Base-by-base conservation (phyloP, 2,113 vertebrate species). In the Hypocryptadius cinnamomeus region DNA sequence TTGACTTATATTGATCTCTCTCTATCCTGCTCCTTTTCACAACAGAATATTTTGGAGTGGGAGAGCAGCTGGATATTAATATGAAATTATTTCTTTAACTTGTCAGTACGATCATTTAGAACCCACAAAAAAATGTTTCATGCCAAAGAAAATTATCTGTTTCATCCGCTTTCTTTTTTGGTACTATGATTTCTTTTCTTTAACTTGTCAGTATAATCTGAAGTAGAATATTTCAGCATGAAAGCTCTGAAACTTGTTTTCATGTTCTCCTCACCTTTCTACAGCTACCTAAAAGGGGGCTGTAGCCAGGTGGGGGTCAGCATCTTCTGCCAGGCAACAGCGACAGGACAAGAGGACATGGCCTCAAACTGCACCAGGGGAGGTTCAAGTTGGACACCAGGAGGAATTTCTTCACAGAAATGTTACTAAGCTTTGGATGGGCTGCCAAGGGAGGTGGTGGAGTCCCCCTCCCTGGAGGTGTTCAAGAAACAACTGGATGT, bases 261-360 rank as follows among this genome's bases (percentile, higher is more conserved):
- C 24, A 33, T 61, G 5, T 37, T 80, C 10, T 87, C 3, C 11
- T 87, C 28, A 68, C 8, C 7, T 24, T 84, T 44, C 12, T 47
- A 30, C 11, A n/a, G 9, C 10, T 24, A 4, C 19, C 19, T 37
- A 19, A 40, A 31, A 76, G 11, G 21, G 5, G 7, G 1, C 2
- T 71, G 20, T 40, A 42, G 5, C 13, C 22, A 27, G 16, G 28
- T 60, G 39, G 3, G 13, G 4, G 1, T 39, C 6, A 10, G 8
- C 5, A n/a, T 66, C 45, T 68, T 27, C 24, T 61, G 11, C 24
- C 47, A 35, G 61, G 19, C 8, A 33, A 11, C 22, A 37, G 12
- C 0, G 0, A 24, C 60, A 30, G 19, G 33, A 60, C 27, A 39
- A n/a, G 39, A n/a, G 30, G 69, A 40, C 3, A 12, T 1, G 1